Percentiles rank a stretch among this genome's conserved stretches.
phyloP scores from a whole-genome alignment of 2,113 vertebrate species.

The Eolophus roseicapilla region DNA sequence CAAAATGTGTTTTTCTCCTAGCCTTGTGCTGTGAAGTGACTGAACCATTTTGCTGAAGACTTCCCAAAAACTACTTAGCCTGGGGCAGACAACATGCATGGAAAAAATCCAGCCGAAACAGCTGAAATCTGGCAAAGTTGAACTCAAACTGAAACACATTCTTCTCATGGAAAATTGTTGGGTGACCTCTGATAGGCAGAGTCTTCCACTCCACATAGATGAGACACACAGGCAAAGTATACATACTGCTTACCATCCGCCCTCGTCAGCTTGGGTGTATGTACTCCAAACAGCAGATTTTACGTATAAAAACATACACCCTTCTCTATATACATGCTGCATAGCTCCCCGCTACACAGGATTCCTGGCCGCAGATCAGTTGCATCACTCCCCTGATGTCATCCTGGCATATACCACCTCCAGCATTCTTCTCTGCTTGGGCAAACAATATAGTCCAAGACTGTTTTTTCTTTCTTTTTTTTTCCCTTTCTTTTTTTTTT shows the following conservation, averaged over 20 bases:
- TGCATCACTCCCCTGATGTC: constrained; percentile 31
- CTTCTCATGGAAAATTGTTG: neutral
- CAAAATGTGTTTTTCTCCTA: neutral
- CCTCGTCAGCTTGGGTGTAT: neutral
- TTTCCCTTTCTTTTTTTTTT: fast-evolving
- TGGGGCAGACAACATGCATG: neutral
- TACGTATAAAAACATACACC: neutral
- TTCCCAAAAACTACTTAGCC: constrained; percentile 10
- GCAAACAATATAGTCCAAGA: neutral
- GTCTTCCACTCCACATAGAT: neutral
- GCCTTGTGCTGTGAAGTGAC: neutral
- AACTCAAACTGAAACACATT: neutral
- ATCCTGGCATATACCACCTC: constrained; percentile 35
- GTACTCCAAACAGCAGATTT: neutral
- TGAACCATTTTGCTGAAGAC: constrained; percentile 24
- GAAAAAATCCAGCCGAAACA: constrained; percentile 44
- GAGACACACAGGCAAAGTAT: neutral
- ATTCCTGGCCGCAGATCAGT: constrained; percentile 8
- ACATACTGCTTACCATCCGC: neutral
- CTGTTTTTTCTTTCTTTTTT: neutral
- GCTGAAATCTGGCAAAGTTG: constrained; percentile 14
- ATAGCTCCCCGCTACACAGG: neutral
- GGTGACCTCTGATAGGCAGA: constrained; percentile 1
- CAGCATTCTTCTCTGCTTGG: neutral
- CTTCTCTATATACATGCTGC: neutral